Percentiles rank a stretch among this genome's conserved stretches.
Conservation (phyloP, 2,113 vertebrate genomes). For the Parotia lawesii region DNA sequence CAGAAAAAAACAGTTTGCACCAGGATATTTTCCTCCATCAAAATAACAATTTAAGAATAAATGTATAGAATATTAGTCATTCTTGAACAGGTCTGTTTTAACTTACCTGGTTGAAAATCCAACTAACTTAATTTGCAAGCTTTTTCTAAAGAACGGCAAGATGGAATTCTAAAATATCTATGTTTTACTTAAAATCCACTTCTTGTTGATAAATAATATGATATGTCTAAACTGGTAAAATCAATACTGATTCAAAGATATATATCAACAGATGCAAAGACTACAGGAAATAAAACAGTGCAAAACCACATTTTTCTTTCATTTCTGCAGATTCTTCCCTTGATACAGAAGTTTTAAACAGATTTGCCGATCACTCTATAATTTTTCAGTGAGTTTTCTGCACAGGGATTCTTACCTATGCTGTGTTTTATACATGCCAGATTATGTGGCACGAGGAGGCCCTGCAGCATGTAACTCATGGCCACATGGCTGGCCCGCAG, state of each 20-base stretch:
- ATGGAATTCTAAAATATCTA: background rate
- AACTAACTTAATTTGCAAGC: background rate
- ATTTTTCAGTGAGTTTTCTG: background rate
- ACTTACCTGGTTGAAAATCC: background rate
- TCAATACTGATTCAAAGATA: background rate
- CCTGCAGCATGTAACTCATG: background rate
- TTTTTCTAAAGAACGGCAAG: background rate
- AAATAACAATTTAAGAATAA: background rate
- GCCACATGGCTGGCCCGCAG: fast-evolving
- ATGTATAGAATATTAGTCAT: background rate
- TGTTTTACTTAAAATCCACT: background rate
- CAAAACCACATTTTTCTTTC: background rate
- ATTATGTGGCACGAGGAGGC: background rate
- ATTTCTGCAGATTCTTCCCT: background rate
- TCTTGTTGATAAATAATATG: background rate
- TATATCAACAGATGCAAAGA: background rate
- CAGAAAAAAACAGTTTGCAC: background rate
- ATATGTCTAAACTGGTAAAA: background rate
- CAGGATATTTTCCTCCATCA: background rate
- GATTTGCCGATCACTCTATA: background rate
- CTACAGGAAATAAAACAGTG: background rate
- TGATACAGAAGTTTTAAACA: background rate
- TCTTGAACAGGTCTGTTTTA: background rate
- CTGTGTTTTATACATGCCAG: background rate
- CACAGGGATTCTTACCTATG: background rate